Percentiles rank a stretch among this genome's conserved stretches.
These are phyloP conservation scores for Mylabris sibirica DNA, from an alignment of 2,888 invertebrate genomes.

Conservation along the genomic window DNA sequence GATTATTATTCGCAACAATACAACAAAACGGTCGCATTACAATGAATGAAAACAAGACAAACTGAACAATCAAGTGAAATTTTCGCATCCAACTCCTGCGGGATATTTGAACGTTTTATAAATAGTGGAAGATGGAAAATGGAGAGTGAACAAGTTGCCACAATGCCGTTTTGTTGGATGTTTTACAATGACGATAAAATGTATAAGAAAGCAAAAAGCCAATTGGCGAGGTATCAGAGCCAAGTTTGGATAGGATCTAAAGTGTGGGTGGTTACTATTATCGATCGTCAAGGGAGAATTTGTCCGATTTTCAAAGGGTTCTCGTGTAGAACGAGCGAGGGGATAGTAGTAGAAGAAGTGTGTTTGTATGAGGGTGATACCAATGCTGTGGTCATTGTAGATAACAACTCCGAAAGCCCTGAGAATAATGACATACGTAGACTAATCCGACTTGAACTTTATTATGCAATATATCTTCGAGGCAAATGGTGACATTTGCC, in stretches of 20 bases:
- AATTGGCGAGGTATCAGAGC: conserved; percentile 25
- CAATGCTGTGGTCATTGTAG: conserved; percentile 29
- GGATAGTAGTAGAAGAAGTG: not conserved
- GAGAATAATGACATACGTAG: conserved; percentile 31
- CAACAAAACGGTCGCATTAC: not conserved
- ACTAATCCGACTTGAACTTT: conserved; percentile 27
- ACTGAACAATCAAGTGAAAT: conserved; percentile 10
- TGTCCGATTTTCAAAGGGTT: conserved; percentile 6
- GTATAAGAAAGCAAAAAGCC: conserved; percentile 23
- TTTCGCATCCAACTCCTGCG: not conserved
- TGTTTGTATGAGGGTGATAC: not conserved
- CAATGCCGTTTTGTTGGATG: not conserved
- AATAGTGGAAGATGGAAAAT: not conserved
- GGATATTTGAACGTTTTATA: conserved; percentile 1
- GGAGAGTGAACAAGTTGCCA: not conserved
- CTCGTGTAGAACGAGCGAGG: not conserved
- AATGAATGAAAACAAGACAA: not conserved
- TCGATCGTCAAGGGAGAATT: conserved; percentile 25
- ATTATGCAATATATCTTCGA: conserved; percentile 20
- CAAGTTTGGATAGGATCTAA: conserved; percentile 11
- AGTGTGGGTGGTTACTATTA: conserved; percentile 16
- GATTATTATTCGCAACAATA: not conserved
- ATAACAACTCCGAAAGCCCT: conserved; percentile 24
- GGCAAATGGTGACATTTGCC: conserved; percentile 5
- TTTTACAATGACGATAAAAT: conserved; percentile 17